These are phyloP conservation scores for Ostrea edulis DNA, from an alignment of 1,140 invertebrate species.

Conservation along the genomic window DNA sequence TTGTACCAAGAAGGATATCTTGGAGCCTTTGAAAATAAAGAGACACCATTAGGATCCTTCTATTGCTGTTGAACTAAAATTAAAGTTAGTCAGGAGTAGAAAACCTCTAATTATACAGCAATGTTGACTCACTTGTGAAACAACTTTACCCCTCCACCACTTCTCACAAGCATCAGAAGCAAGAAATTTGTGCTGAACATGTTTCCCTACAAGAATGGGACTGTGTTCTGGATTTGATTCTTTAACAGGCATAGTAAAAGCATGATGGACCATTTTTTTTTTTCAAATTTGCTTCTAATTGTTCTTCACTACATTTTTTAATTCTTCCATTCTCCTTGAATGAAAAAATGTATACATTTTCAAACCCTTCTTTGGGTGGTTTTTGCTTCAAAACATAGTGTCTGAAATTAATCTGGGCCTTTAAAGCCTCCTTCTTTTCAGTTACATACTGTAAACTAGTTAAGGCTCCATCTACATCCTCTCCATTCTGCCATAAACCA, in stretches of 20 bases:
- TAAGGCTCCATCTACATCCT: slow-evolving; percentile 1
- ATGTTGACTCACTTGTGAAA: not conserved
- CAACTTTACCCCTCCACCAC: too few species aligned
- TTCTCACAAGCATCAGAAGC: too few species aligned
- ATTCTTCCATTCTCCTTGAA: slow-evolving; percentile 30
- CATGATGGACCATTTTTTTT: not conserved
- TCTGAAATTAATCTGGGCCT: not conserved
- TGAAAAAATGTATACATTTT: slow-evolving; percentile 9
- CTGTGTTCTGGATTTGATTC: too few species aligned
- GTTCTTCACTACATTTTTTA: not conserved
- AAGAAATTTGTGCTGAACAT: too few species aligned
- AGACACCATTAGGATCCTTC: too few species aligned
- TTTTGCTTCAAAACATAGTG: not conserved
- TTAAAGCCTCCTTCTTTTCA: not conserved
- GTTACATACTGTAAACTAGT: not conserved
- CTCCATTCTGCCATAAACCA: slow-evolving; percentile 7
- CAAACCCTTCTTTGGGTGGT: slow-evolving; percentile 25
- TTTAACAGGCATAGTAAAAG: not conserved
- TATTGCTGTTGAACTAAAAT: too few species aligned
- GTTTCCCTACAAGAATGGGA: too few species aligned
- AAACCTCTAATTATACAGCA: not conserved
- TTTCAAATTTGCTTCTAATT: slow-evolving; percentile 29
- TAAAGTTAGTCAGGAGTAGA: too few species aligned
- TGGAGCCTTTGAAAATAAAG: slow-evolving; percentile 27
- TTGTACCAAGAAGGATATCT: slow-evolving; percentile 26